Evolutionary conservation across 64 coral and sea anemone genomes (phyloP).

Genomic region (Montipora efflorescens): DNA sequence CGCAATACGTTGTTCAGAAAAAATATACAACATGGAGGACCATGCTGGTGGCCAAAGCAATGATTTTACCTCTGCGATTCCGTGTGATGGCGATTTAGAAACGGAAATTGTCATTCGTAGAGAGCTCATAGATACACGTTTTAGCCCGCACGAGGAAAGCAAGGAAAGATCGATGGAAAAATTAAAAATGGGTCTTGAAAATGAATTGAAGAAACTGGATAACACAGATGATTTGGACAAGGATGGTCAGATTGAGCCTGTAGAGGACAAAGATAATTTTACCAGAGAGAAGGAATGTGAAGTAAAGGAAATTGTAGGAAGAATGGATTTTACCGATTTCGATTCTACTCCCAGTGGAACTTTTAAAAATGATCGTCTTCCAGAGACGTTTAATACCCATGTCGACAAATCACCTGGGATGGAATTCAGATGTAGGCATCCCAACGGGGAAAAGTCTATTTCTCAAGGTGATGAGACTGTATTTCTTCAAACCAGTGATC

Average conservation of each 20-base stretch:
- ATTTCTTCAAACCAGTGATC: background rate
- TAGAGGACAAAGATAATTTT: background rate
- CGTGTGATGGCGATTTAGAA: background rate
- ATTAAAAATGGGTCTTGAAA: background rate
- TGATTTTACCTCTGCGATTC: background rate
- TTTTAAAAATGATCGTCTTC: background rate
- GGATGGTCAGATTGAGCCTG: constrained; percentile 2
- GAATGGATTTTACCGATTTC: background rate
- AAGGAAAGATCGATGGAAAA: background rate
- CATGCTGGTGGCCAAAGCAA: background rate
- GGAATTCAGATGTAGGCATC: constrained; percentile 19
- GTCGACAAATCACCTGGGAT: background rate
- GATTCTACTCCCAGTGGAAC: background rate
- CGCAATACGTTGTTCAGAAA: background rate
- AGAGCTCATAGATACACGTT: constrained; percentile 8
- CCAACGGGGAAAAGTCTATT: background rate
- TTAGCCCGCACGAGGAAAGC: background rate
- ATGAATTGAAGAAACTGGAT: background rate
- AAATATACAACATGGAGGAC: constrained; percentile 54
- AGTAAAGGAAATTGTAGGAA: background rate
- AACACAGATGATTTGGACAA: background rate
- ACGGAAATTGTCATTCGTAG: constrained; percentile 14
- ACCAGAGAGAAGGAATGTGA: background rate
- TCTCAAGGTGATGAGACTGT: background rate
- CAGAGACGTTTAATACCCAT: background rate